Base-by-base conservation (phyloP, 2,888 invertebrate species). In the Eretmocerus hayati region DNA sequence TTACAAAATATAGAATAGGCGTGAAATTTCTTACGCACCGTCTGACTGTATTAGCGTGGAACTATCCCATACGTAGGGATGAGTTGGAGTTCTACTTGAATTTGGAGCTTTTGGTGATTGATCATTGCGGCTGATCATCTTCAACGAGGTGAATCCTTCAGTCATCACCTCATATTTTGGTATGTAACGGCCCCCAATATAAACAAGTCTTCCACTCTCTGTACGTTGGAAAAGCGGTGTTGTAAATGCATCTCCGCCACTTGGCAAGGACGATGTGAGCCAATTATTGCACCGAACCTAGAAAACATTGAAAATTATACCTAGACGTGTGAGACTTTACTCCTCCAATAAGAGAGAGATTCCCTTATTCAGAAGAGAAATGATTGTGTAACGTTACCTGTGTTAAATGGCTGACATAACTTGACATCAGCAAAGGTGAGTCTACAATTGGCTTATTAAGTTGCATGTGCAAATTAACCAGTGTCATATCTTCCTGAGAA, bases 381-480 rank as follows among this genome's bases (percentile, higher is more conserved):
- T 31, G 37, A 30, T 33, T 2, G 8, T 13, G 47, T 22, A 40
- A 30, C 40, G 67, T 73, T 59, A 85, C 85, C 74, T 93, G 93
- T 3, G 92, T 90, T 63, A 96, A 75, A 71, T 95, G 93, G 61
- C 86, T 86, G 66, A 90, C 83, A 67, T 96, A 96, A 64, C 93
- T 93, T 4, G 92, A 88, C 91, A 96, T 92, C 1, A 96, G 75
- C 44, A 96, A 75, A 0, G 95, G 93, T 0, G 95, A 95, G 63
- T 94, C 91, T 5, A 90, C 85, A 55, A 96, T 95, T 0, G 94
- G 89, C 59, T 83, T 81, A 67, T 90, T 90, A 21, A 92, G 85
- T 75, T 96, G 95, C 82, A 91, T 90, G 63, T 94, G 93, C 15
- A 96, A 77, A 72, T 95, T 93, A 0, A 96, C 90, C 46, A 92